Evolutionary conservation across 2,888 invertebrate species (phyloP).

Genomic region (Callinectes sapidus): DNA sequence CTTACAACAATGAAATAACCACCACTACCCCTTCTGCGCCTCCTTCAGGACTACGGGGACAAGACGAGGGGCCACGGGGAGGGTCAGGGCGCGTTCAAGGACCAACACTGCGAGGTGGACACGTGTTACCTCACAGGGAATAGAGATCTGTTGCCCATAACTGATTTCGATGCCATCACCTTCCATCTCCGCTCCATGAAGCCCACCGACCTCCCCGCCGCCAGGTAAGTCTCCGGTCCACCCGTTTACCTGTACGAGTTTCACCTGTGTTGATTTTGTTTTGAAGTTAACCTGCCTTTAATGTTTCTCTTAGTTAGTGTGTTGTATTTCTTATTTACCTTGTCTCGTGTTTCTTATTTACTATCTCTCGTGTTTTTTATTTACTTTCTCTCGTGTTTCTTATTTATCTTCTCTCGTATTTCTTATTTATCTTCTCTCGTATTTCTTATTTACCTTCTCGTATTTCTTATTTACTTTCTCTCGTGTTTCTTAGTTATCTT

Average conservation of each 20-base stretch:
- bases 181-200: slow-evolving; percentile 70
- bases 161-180: slow-evolving; percentile 71
- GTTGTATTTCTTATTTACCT: too few species aligned
- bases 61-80: slow-evolving; percentile 66
- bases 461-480: too few species aligned
- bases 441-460: too few species aligned
- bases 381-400: too few species aligned
- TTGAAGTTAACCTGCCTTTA: too few species aligned
- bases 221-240: slow-evolving; percentile 7
- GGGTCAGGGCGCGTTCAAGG: slow-evolving; percentile 65
- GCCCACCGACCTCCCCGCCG: slow-evolving; percentile 58
- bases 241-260: not conserved
- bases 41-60: slow-evolving; percentile 63
- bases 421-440: not conserved
- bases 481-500: not conserved
- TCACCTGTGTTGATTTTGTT: too few species aligned
- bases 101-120: slow-evolving; percentile 54
- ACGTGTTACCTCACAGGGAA: slow-evolving; percentile 70
- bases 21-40: not conserved
- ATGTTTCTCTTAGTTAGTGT: too few species aligned
- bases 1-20: too few species aligned
- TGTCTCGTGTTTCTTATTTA: too few species aligned
- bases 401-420: not conserved
- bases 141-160: slow-evolving; percentile 47
- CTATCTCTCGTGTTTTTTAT: not conserved